Percentiles rank a stretch among this genome's conserved stretches.
Evolutionary conservation across 2,797 vertebrate species (phyloP).

Genomic region (Brachymystax lenok): DNA sequence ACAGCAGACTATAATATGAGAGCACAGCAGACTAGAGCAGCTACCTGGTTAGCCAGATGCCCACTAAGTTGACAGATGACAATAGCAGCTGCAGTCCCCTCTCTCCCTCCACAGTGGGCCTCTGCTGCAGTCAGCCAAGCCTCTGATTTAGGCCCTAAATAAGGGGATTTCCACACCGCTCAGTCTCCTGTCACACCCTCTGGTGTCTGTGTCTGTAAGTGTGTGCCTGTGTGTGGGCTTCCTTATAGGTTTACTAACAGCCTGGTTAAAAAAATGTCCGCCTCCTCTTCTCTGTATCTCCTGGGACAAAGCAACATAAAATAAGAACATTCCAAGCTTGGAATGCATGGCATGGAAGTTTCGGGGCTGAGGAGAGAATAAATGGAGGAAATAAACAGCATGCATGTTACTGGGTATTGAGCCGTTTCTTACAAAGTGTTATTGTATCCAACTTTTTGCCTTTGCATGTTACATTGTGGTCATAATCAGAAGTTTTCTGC

Average conservation of each 20-base stretch:
- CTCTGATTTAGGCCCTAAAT: not conserved
- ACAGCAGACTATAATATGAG: not conserved
- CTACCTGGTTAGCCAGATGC: not conserved
- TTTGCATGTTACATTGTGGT: not conserved
- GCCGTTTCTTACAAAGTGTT: slow-evolving; percentile 9
- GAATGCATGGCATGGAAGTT: slow-evolving; percentile 26
- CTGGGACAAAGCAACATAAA: slow-evolving; percentile 7
- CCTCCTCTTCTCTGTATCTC: not conserved
- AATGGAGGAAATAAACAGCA: too few species aligned
- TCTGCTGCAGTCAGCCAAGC: not conserved
- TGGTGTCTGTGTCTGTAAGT: not conserved
- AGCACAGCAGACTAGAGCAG: not conserved
- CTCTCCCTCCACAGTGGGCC: not conserved
- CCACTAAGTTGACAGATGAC: slow-evolving; percentile 10
- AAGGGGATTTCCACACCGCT: slow-evolving; percentile 39
- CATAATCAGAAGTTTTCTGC: not conserved
- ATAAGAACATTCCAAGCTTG: slow-evolving; percentile 11
- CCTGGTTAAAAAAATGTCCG: slow-evolving; percentile 23
- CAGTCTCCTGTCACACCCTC: not conserved
- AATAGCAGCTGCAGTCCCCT: slow-evolving; percentile 15
- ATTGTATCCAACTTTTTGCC: too few species aligned
- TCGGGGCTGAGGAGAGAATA: slow-evolving; percentile 2
- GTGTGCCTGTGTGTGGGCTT: slow-evolving; percentile 35
- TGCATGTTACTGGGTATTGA: too few species aligned
- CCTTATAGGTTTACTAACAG: slow-evolving; percentile 46